These are phyloP conservation scores for Saguinus imperator DNA, from an alignment of 2,113 vertebrate genomes.

Conservation along the genomic window DNA sequence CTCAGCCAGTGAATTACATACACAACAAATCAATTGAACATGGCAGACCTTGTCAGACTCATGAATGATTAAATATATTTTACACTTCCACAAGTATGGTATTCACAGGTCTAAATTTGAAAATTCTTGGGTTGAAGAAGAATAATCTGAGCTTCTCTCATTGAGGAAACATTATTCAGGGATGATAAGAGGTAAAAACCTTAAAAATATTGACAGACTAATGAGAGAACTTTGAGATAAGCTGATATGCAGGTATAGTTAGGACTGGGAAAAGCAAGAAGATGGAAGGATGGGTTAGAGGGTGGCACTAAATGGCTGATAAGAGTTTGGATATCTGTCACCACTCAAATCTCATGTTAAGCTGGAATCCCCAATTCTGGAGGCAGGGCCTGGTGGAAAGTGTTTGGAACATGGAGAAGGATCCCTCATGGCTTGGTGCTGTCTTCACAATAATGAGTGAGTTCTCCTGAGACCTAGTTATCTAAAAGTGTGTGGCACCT, in stretches of 20 bases:
- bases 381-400: too few relatives aligned
- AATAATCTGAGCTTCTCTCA: not conserved
- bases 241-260: not conserved
- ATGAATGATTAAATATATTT: constrained; percentile 71
- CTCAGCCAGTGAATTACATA: constrained; percentile 39
- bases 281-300: not conserved
- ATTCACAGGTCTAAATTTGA: constrained; percentile 28
- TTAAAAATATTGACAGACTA: constrained; percentile 26
- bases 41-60: constrained; percentile 49
- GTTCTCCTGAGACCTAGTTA: too few relatives aligned
- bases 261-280: not conserved
- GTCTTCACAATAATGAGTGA: too few relatives aligned
- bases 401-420: too few relatives aligned
- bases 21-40: constrained; percentile 68
- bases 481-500: too few relatives aligned
- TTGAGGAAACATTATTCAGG: not conserved
- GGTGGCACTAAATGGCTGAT: not conserved
- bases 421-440: too few relatives aligned
- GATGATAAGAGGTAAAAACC: not conserved
- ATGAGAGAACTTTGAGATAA: constrained; percentile 15
- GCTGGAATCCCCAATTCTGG: too few relatives aligned
- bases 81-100: not conserved
- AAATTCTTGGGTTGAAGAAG: constrained; percentile 26
- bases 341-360: too few relatives aligned
- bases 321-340: too few relatives aligned